Evolutionary conservation across 2,888 invertebrate species (phyloP).

Genomic region (Chalcosyrphus nemorum): DNA sequence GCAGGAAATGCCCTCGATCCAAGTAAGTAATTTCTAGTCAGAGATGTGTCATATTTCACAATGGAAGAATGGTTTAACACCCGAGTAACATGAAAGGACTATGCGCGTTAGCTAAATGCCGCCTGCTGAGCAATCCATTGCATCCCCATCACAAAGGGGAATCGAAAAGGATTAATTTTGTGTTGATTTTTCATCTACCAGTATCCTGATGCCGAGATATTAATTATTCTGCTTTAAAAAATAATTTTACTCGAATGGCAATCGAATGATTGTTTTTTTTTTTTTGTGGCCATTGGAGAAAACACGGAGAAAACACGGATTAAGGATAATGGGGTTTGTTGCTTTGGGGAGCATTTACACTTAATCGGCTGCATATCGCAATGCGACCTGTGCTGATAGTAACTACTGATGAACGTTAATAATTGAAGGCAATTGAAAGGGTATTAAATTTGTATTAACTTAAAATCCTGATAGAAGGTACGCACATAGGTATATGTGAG

Average conservation of each 20-base stretch:
- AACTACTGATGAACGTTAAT: background rate
- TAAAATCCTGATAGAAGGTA: background rate
- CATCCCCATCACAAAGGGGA: background rate
- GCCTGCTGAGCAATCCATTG: background rate
- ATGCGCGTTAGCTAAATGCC: too few species aligned
- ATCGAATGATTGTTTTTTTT: background rate
- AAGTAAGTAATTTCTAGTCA: too few species aligned
- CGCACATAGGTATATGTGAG: background rate
- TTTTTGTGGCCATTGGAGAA: background rate
- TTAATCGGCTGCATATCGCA: background rate
- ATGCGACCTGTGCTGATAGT: background rate
- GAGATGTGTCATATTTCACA: too few species aligned
- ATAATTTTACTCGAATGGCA: background rate
- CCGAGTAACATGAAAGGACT: too few species aligned
- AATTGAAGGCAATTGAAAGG: background rate
- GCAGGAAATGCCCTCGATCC: too few species aligned
- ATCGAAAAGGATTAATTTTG: conserved; percentile 9
- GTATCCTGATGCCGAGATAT: conserved; percentile 1
- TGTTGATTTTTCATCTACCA: conserved; percentile 8
- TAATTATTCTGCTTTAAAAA: conserved; percentile 20
- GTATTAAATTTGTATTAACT: background rate
- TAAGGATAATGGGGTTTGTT: conserved; percentile 13
- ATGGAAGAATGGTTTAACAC: too few species aligned
- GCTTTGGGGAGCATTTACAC: background rate
- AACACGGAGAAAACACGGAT: background rate